Evolutionary conservation across 2,888 invertebrate genomes (phyloP).

Genomic region (Dexiosoma caninum): DNA sequence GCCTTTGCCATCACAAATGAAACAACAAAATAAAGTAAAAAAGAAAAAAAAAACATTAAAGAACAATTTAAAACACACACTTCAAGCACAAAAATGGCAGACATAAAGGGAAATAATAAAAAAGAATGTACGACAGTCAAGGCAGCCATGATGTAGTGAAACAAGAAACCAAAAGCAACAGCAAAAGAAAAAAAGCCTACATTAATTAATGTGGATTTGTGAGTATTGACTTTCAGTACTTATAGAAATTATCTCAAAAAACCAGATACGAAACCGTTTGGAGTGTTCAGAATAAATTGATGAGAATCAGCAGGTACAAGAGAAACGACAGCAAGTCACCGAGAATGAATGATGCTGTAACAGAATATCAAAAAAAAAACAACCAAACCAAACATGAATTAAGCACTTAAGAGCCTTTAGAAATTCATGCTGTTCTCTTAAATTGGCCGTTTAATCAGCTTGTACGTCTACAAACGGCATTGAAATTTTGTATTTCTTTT

Average conservation of each 20-base stretch:
- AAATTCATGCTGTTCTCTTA: neutral
- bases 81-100: neutral
- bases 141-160: slow-evolving; percentile 43
- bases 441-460: neutral
- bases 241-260: no score
- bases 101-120: neutral
- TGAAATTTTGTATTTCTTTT: no score
- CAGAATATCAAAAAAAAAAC: neutral
- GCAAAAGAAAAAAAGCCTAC: no score
- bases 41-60: slow-evolving; percentile 3
- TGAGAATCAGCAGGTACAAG: neutral
- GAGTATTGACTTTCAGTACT: neutral
- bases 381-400: no score
- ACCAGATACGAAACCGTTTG: neutral
- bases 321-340: neutral
- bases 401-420: neutral
- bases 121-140: slow-evolving; percentile 14
- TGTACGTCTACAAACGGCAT: no score
- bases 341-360: neutral
- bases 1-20: slow-evolving; percentile 5
- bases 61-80: neutral
- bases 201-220: slow-evolving; percentile 1
- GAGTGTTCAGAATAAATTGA: neutral
- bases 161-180: slow-evolving; percentile 23
- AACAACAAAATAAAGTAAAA: slow-evolving; percentile 15